phyloP scores from a whole-genome alignment of 2,888 invertebrate genomes.

The Napeogenes sylphis region DNA sequence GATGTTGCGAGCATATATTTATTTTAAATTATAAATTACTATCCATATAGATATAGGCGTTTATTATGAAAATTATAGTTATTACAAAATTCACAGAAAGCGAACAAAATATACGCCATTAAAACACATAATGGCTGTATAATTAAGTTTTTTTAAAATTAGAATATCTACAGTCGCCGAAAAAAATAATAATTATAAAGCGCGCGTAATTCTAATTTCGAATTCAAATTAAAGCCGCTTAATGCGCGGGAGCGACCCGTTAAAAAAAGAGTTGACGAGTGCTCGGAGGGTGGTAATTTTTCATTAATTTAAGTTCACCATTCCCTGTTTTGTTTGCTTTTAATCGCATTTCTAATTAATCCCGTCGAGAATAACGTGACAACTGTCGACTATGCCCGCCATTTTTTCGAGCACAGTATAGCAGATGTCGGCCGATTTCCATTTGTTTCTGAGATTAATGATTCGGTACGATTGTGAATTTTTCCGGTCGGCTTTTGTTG shows the following conservation, averaged over 20 bases:
- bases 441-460: conserved; percentile 79
- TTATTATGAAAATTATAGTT: neutral
- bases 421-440: conserved; percentile 78
- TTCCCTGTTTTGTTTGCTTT: conserved; percentile 79
- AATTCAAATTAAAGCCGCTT: conserved; percentile 79
- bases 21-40: too few species aligned
- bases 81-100: conserved; percentile 17
- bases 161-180: conserved; percentile 68
- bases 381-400: conserved; percentile 76
- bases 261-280: conserved; percentile 78
- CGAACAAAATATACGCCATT: conserved; percentile 33
- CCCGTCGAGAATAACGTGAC: conserved; percentile 79
- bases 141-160: conserved; percentile 64
- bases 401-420: conserved; percentile 72
- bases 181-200: conserved; percentile 76
- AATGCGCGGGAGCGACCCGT: conserved; percentile 77
- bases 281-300: conserved; percentile 78
- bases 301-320: conserved; percentile 79
- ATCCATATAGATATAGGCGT: too few species aligned
- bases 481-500: conserved; percentile 78
- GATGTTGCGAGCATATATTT: too few species aligned
- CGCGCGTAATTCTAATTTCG: conserved; percentile 78
- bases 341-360: conserved; percentile 79
- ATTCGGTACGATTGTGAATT: conserved; percentile 77
- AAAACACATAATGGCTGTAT: conserved; percentile 44